A percentile compares a stretch with the other conserved stretches of the same genome.
Conservation (phyloP, 1,140 invertebrate genomes). For the Heliconius hermathena region DNA sequence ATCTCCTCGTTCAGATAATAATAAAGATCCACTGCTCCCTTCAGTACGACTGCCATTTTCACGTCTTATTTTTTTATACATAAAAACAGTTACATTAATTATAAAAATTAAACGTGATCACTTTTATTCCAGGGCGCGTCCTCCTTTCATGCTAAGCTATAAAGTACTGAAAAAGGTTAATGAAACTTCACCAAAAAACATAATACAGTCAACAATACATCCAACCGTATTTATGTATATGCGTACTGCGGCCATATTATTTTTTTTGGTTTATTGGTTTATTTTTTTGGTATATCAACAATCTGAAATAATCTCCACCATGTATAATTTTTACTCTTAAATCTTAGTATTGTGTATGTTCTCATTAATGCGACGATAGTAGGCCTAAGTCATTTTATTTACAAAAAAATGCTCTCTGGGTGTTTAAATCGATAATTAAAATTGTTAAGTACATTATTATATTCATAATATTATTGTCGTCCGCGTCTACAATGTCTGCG, state of each 20-base stretch:
- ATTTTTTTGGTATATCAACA: not conserved
- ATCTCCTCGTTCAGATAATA: constrained; percentile 68
- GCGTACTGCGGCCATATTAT: not conserved
- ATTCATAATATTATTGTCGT: no score
- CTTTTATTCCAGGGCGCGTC: not conserved
- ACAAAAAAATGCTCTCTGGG: not conserved
- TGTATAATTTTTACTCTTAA: no score
- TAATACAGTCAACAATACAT: not conserved
- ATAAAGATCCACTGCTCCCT: constrained; percentile 56
- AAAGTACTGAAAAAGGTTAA: constrained; percentile 2
- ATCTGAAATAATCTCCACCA: not conserved
- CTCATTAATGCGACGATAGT: not conserved
- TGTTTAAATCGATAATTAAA: not conserved
- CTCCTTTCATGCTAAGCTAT: not conserved
- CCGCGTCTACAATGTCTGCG: no score
- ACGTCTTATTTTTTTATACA: not conserved
- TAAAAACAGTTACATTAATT: not conserved
- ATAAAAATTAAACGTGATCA: not conserved
- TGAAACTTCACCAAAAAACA: not conserved
- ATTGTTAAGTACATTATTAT: not conserved
- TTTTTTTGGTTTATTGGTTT: not conserved
- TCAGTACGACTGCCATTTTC: constrained; percentile 54
- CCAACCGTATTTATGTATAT: no score
- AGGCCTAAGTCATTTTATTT: no score
- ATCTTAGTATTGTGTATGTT: not conserved